Evolutionary conservation across 2,797 vertebrate species (phyloP).

Genomic region (Salmo trutta): DNA sequence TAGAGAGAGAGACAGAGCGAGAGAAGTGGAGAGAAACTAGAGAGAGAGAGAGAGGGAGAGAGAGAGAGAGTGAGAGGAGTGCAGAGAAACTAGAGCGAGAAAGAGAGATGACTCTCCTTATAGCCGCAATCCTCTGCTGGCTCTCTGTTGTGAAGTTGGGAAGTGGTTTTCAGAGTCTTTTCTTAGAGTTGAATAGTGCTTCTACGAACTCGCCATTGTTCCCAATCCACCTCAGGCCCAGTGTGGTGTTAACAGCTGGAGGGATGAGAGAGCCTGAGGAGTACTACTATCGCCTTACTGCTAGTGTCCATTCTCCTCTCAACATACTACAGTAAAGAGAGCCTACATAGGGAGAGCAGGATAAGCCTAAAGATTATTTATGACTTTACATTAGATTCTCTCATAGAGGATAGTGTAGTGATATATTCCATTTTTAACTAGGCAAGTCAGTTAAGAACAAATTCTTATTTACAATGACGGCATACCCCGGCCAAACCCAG

Average conservation of each 20-base stretch:
- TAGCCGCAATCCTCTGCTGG: background rate
- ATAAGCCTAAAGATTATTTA: background rate
- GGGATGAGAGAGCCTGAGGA: background rate
- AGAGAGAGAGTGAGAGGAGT: background rate
- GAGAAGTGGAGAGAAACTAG: background rate
- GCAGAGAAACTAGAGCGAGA: too few species aligned
- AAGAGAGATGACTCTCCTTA: background rate
- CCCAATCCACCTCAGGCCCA: background rate
- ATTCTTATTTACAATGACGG: too few species aligned
- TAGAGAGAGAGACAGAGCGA: background rate
- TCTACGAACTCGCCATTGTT: background rate
- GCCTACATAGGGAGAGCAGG: background rate
- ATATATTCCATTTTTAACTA: background rate
- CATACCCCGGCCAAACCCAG: too few species aligned
- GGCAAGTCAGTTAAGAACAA: too few species aligned
- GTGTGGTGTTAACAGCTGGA: background rate
- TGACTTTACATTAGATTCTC: background rate
- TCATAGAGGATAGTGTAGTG: background rate
- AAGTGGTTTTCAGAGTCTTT: background rate
- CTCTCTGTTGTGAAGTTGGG: background rate
- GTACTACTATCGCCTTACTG: background rate
- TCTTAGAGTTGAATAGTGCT: constrained; percentile 3
- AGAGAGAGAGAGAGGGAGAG: background rate
- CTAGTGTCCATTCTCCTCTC: background rate
- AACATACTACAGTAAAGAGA: background rate